These are phyloP conservation scores for Pantherophis guttatus DNA, from an alignment of 2,113 vertebrate genomes.

Conservation along the genomic window DNA sequence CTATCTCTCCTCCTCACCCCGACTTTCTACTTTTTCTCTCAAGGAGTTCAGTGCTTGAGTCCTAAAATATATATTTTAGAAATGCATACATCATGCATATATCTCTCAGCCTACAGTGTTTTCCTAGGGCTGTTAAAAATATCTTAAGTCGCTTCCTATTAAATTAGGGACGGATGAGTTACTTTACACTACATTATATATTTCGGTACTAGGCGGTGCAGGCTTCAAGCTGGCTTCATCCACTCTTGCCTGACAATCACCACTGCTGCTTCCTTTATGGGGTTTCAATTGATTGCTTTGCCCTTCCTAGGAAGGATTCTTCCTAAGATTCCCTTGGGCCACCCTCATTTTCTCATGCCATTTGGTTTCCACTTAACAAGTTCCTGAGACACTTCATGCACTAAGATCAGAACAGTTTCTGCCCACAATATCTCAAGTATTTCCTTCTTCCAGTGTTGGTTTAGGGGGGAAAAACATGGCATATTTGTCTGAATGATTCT, in stretches of 20 bases:
- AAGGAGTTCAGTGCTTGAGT: constrained; percentile 35
- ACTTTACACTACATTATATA: constrained; percentile 52
- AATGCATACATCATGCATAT: constrained; percentile 34
- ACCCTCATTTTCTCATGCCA: neutral
- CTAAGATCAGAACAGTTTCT: neutral
- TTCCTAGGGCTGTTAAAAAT: constrained; percentile 45
- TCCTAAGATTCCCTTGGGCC: constrained; percentile 9
- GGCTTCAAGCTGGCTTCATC: neutral
- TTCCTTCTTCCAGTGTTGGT: neutral
- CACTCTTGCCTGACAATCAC: constrained; percentile 3
- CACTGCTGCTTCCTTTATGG: neutral
- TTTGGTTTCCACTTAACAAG: constrained; percentile 2
- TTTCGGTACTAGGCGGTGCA: constrained; percentile 24
- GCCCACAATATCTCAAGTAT: neutral
- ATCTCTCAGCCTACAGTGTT: constrained; percentile 38
- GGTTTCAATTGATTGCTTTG: constrained; percentile 9
- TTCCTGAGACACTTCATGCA: neutral
- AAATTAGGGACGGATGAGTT: constrained; percentile 43
- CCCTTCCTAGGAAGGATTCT: constrained; percentile 13
- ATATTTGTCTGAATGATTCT: neutral
- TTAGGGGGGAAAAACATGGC: neutral
- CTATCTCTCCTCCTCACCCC: neutral
- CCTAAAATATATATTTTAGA: constrained; percentile 35
- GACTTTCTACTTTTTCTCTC: neutral
- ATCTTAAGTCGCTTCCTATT: constrained; percentile 37